These are phyloP conservation scores for Eumeta japonica DNA, from an alignment of 1,140 invertebrate species.

Conservation along the genomic window DNA sequence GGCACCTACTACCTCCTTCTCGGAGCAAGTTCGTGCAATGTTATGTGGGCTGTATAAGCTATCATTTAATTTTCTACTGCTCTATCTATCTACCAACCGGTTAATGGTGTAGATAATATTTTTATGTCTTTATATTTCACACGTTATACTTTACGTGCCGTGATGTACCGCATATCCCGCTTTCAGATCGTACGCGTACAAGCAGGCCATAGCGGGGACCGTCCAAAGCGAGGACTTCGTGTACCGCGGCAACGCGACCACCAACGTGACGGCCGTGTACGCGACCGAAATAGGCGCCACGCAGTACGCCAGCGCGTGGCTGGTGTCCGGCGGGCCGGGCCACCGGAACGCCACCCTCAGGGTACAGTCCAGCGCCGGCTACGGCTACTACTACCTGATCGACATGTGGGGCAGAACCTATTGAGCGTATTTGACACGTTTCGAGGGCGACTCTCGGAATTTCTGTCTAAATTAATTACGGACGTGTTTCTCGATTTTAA, in stretches of 20 bases:
- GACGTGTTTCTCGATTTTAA: no score
- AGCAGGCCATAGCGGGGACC: conserved; percentile 16
- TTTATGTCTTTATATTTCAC: neutral
- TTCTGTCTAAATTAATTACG: no score
- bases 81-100: neutral
- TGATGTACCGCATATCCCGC: neutral
- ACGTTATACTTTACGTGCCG: neutral
- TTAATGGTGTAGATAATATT: neutral
- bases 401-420: conserved; percentile 24
- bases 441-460: no score
- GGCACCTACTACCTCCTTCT: no score
- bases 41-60: neutral
- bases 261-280: conserved; percentile 20
- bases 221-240: conserved; percentile 25
- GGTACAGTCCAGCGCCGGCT: conserved; percentile 18
- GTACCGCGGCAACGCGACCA: conserved; percentile 18
- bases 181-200: conserved; percentile 25
- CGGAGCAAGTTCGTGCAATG: no score
- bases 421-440: no score
- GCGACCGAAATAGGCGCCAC: conserved; percentile 24
- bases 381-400: conserved; percentile 24
- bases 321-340: conserved; percentile 24
- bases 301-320: conserved; percentile 20
- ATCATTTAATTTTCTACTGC: neutral
- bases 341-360: conserved; percentile 21